Conservation (phyloP, 2,797 vertebrate species). For the Mormyrus hasselquistii region DNA sequence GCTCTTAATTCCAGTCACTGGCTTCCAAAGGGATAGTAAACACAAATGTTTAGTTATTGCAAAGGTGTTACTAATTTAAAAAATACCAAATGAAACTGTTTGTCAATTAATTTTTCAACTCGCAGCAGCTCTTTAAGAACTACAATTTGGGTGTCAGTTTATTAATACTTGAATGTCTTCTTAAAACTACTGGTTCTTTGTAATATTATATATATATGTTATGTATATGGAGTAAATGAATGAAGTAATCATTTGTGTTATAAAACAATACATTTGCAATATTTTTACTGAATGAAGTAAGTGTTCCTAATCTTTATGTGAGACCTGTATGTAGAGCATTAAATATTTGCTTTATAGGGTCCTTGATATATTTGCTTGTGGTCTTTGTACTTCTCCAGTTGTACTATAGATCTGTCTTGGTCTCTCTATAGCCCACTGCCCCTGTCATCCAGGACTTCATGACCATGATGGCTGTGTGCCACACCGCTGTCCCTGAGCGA, state of each 20-base stretch:
- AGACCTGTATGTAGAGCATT: background rate
- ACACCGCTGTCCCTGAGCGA: slow-evolving; percentile 90
- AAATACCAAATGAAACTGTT: background rate
- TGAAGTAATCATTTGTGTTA: background rate
- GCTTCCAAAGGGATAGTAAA: background rate
- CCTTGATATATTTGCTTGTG: background rate
- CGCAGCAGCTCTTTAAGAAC: background rate
- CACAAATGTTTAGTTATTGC: background rate
- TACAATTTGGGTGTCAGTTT: background rate
- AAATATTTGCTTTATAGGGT: background rate
- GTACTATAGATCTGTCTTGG: background rate
- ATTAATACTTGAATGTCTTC: background rate
- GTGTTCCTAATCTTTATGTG: background rate
- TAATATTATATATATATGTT: background rate
- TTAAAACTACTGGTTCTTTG: background rate
- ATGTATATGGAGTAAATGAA: background rate
- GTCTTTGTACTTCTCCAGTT: background rate
- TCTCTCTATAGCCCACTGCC: slow-evolving; percentile 76
- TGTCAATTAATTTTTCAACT: background rate
- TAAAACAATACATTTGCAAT: background rate
- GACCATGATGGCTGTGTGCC: slow-evolving; percentile 99
- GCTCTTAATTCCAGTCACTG: background rate
- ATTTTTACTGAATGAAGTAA: background rate
- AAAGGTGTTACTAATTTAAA: background rate
- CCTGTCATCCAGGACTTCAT: slow-evolving; percentile 92